Percentiles rank a stretch among this genome's conserved stretches.
These are phyloP conservation scores for Microctenopoma lineatum DNA, from an alignment of 2,797 vertebrate species.

Conservation along the genomic window DNA sequence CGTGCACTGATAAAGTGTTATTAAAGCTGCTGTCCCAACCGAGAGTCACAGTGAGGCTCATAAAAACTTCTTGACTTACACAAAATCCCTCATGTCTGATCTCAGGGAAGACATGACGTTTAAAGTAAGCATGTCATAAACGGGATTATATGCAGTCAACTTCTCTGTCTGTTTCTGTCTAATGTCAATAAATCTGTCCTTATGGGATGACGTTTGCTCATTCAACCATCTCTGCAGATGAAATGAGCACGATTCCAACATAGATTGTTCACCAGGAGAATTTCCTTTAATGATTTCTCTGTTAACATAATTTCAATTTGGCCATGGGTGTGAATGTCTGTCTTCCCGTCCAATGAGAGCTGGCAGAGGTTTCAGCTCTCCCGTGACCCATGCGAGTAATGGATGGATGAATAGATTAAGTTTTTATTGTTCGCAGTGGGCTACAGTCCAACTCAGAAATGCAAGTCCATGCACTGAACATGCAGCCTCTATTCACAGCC, in stretches of 20 bases:
- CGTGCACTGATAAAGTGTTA: slow-evolving; percentile 67
- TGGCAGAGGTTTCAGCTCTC: no score
- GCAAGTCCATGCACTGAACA: slow-evolving; percentile 30
- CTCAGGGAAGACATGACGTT: slow-evolving; percentile 15
- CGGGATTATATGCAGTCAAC: background rate
- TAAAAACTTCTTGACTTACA: slow-evolving; percentile 41
- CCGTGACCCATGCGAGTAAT: no score
- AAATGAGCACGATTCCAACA: slow-evolving; percentile 8
- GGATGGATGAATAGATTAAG: no score
- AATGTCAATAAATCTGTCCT: slow-evolving; percentile 11
- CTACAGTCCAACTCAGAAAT: slow-evolving; percentile 23
- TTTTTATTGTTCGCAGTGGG: slow-evolving; percentile 24
- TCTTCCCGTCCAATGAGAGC: no score
- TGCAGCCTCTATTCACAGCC: slow-evolving; percentile 4
- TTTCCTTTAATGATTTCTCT: slow-evolving; percentile 27
- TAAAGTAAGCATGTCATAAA: slow-evolving; percentile 10
- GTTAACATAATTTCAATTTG: slow-evolving; percentile 27
- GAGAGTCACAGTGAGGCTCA: slow-evolving; percentile 27
- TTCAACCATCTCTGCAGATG: slow-evolving; percentile 4
- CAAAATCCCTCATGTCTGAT: slow-evolving; percentile 24
- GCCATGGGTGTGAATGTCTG: no score
- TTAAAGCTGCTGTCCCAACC: slow-evolving; percentile 48
- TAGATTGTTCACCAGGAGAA: slow-evolving; percentile 3
- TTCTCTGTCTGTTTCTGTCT: slow-evolving; percentile 21
- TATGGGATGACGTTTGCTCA: slow-evolving; percentile 17